Percentiles rank a stretch among this genome's conserved stretches.
Conservation (phyloP, 2,113 vertebrate species). For the Zootoca vivipara region DNA sequence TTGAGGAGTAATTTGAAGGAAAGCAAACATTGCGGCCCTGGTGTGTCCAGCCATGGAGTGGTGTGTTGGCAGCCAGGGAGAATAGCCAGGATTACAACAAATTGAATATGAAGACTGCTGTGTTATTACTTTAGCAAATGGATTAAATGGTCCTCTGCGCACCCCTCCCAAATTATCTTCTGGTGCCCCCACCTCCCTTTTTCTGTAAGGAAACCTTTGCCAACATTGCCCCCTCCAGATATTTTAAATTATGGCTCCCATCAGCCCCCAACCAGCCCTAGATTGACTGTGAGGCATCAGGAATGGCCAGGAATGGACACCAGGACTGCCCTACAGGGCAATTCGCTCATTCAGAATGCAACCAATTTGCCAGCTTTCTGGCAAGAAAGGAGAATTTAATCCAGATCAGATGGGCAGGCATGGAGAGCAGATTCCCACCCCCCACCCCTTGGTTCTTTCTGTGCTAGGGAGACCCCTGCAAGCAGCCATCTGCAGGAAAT, state of each 20-base stretch:
- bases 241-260: too few species aligned
- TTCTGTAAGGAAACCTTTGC: too few species aligned
- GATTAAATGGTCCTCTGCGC: neutral
- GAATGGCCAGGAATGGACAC: neutral
- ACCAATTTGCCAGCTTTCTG: neutral
- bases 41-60: neutral
- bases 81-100: neutral
- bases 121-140: neutral
- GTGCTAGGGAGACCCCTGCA: neutral
- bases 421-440: neutral
- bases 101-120: neutral
- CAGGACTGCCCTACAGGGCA: neutral
- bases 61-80: neutral
- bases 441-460: neutral
- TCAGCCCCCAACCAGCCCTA: too few species aligned
- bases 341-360: neutral
- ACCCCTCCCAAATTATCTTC: too few species aligned
- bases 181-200: neutral
- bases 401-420: neutral
- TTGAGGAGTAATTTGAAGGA: neutral
- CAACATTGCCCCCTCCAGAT: too few species aligned
- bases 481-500: neutral
- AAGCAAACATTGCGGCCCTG: neutral
- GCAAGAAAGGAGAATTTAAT: neutral
- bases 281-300: neutral